Evolutionary conservation across 2,113 vertebrate genomes (phyloP).

Genomic region (Neotoma lepida): DNA sequence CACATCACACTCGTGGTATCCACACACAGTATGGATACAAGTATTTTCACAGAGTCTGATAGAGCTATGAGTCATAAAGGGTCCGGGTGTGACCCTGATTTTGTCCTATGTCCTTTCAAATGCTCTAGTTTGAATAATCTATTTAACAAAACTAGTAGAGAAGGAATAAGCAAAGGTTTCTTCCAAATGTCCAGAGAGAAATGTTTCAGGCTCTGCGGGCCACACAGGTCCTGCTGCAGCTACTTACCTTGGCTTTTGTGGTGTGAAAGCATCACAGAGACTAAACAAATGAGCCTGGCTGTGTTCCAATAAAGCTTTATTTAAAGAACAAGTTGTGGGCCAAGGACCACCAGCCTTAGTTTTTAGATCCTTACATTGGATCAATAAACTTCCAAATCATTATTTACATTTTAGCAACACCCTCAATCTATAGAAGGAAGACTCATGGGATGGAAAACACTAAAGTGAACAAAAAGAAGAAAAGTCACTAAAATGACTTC

Average conservation of each 20-base stretch:
- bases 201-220: background rate
- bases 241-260: background rate
- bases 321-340: background rate
- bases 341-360: background rate
- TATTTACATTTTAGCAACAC: background rate
- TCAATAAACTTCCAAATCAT: background rate
- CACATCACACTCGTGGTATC: background rate
- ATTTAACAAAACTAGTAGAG: background rate
- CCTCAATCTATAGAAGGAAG: background rate
- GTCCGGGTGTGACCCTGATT: background rate
- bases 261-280: background rate
- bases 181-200: background rate
- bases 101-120: background rate
- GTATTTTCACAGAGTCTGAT: background rate
- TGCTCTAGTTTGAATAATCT: background rate
- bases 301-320: background rate
- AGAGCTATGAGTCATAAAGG: background rate
- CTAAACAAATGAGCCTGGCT: background rate
- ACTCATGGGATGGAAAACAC: background rate
- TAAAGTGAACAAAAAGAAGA: background rate
- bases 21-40: background rate
- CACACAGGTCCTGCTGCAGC: background rate
- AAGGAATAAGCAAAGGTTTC: background rate
- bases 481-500: background rate
- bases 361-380: background rate